Evolutionary conservation across 2,113 vertebrate species (phyloP), one percentile per base, ranked within the genome.

Genomic region (Phycodurus eques): DNA sequence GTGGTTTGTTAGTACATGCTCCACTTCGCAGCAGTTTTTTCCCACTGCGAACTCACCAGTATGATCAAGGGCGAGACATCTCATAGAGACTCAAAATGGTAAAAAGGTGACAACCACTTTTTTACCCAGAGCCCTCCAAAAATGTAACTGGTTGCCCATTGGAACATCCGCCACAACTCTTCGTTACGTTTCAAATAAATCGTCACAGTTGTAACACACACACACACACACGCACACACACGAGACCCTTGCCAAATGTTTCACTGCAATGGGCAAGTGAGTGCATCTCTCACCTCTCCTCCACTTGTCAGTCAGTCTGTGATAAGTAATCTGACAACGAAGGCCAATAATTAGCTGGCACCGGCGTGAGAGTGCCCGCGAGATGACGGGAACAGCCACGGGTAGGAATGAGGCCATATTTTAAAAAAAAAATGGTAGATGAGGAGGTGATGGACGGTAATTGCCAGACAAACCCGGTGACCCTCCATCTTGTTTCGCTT

Each of bases 401-500:
- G 75, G 77, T 39, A 72, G 74, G 77, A 82, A 76, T 71, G 72
- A 78, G 63, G 54, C 20, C 74, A 76, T 81, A 76, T 47, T 4
- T 33, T 70, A 46, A 53, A 68, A 71, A 44, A 77, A 69, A 59
- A 79, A 75, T 56, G 65, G 62, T 35, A 67, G 71, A 65, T 13
- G 70, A 44, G 33, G 71, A 77, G 67, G 31, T 73, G 59, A 77
- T 43, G 67, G 67, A 74, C 72, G 68, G 10, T 64, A 46, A 70
- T 27, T 77, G 83, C 88, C 86, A 83, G 80, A 78, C 44, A 71
- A 90, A 90, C 89, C 63, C 83, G 8, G n/a, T 80, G 84, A 87
- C 82, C 86, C 69, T 61, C 69, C 72, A 70, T 27, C 57, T 70
- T 54, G 15, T 42, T 53, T 14, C 42, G n/a, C 63, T 64, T 73